Evolutionary conservation across 2,888 invertebrate species (phyloP).

Genomic region (Parapristionchus giblindavisi): DNA sequence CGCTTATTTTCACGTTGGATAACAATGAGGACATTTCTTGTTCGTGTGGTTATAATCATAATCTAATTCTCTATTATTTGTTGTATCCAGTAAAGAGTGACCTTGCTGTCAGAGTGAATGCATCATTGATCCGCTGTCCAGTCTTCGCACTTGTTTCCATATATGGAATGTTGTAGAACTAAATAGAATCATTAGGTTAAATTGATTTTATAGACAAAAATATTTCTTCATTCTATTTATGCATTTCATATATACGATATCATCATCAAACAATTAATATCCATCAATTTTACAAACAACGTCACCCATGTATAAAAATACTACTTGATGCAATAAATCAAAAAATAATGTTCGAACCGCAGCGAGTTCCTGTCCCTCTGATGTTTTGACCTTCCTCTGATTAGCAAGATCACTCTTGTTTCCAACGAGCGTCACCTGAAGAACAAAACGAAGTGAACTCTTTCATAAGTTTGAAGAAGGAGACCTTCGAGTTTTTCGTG

Average conservation of each 20-base stretch:
- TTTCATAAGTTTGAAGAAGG: too few relatives aligned
- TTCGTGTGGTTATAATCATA: too few relatives aligned
- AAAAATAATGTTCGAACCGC: slow-evolving; percentile 71
- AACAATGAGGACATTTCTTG: too few relatives aligned
- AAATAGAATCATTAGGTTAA: slow-evolving; percentile 39
- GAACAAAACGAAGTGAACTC: slow-evolving; percentile 73
- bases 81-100: too few relatives aligned
- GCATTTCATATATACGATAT: background rate
- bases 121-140: slow-evolving; percentile 91
- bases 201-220: background rate
- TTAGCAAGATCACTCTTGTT: slow-evolving; percentile 77
- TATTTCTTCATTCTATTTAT: background rate
- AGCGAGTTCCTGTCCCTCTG: slow-evolving; percentile 90
- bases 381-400: slow-evolving; percentile 76
- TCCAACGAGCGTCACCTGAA: slow-evolving; percentile 80
- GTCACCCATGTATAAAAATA: background rate
- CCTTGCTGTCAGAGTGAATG: slow-evolving; percentile 75
- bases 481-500: too few relatives aligned
- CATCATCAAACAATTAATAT: background rate
- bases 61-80: too few relatives aligned
- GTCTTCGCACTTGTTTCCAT: slow-evolving; percentile 98
- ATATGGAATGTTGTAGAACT: slow-evolving; percentile 90
- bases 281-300: background rate
- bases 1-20: too few relatives aligned
- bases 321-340: background rate